Base-by-base conservation (phyloP, 2,888 invertebrate species). In the Muscina levida region DNA sequence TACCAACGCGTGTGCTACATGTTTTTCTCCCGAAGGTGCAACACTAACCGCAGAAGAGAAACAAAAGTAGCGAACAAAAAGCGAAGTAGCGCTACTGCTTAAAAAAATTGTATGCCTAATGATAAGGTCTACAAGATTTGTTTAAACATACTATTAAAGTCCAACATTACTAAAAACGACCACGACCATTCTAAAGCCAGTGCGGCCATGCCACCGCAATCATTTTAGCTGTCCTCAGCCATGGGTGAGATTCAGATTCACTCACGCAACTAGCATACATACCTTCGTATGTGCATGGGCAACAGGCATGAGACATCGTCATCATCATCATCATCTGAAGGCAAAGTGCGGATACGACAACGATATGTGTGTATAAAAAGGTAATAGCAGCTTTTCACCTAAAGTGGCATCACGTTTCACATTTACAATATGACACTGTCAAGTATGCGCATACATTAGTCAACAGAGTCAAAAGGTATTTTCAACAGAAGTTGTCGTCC, bases 391-490 rank as follows among this genome's bases (percentile, higher is more conserved):
- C 79, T 77, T 82, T 79, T 83, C 83, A 81, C 83, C 83, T 81
- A 79, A 82, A 83, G 83, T 83, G 83, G 83, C 83, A 84, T 83
- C 83, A 83, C 82, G 84, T 84, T 84, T 83, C 84, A 83, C 79
- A 84, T 83, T 83, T 81, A 83, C 77, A 81, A 79, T 77, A 77
- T 78, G 81, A 81, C 82, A 74, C 72, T 81, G 78, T 80, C 78
- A 80, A 77, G 81, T 79, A 78, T 83, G 82, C 81, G 81, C 81
- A 72, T 72, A 77, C 77, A 83, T 79, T 79, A 79, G 79, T 76
- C 77, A 82, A n/a, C 65, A 76, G 68, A 72, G 66, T 46, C 39
- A 75, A 79, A 74, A 72, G 62, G 26, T 73, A 67, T 80, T 59
- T 80, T 77, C 73, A 59, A 51, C 62, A 74, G 71, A 80, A 80